Percentiles rank a stretch among this genome's conserved stretches.
phyloP scores from a whole-genome alignment of 2,797 vertebrate species.

The Eupleurogrammus muticus region DNA sequence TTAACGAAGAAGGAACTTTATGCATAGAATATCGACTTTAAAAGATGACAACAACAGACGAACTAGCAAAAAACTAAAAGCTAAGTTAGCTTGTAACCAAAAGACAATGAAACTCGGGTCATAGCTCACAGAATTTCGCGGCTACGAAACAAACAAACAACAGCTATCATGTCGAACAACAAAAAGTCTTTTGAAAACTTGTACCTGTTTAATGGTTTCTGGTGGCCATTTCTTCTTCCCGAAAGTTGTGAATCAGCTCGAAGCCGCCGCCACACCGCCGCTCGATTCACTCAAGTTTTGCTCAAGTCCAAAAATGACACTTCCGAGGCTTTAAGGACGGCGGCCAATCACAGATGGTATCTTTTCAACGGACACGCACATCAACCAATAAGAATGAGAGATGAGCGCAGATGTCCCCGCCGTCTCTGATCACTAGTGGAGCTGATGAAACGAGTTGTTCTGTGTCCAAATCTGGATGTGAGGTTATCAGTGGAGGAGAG shows the following conservation, averaged over 20 bases:
- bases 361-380: background rate
- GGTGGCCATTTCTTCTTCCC: constrained; percentile 48
- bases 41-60: constrained; percentile 6
- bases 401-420: background rate
- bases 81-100: constrained; percentile 28
- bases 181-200: background rate
- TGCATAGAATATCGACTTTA: background rate
- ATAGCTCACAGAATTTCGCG: constrained; percentile 5
- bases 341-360: constrained; percentile 63
- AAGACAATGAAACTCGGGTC: constrained; percentile 56
- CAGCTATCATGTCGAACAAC: background rate
- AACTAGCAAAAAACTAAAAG: background rate
- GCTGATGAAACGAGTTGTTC: constrained; percentile 27
- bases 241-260: constrained; percentile 37
- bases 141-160: constrained; percentile 13
- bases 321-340: constrained; percentile 43
- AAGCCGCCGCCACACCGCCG: constrained; percentile 33
- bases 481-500: too few relatives aligned
- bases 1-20: fast-evolving
- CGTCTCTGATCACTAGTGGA: background rate
- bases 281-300: constrained; percentile 54
- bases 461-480: background rate
- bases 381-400: constrained; percentile 39
- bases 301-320: constrained; percentile 72
- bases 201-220: constrained; percentile 58